These are phyloP conservation scores for Cosmia trapezina DNA, from an alignment of 2,888 invertebrate genomes.

Conservation along the genomic window DNA sequence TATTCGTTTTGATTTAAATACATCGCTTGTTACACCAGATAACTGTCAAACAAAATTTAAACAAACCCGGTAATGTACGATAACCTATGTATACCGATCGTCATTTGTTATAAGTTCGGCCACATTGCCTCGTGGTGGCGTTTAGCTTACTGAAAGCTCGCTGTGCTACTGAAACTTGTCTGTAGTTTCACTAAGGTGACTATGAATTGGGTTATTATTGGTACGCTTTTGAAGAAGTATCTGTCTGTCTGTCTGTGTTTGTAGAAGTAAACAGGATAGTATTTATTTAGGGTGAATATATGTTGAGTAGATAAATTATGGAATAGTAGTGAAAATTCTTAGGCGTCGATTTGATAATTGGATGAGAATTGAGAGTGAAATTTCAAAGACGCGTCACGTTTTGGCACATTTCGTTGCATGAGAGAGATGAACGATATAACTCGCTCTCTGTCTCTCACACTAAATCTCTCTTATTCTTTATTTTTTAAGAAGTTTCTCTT, in stretches of 20 bases:
- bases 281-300: constrained; percentile 1
- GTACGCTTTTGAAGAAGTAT: constrained; percentile 3
- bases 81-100: neutral
- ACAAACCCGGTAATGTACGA: constrained; percentile 23
- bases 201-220: constrained; percentile 47
- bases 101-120: constrained; percentile 16
- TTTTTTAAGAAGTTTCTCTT: too few species aligned
- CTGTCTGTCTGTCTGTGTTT: constrained; percentile 9
- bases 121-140: constrained; percentile 72
- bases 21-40: constrained; percentile 10
- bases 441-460: too few species aligned
- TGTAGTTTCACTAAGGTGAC: constrained; percentile 71
- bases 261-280: constrained; percentile 1
- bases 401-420: too few species aligned
- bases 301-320: neutral
- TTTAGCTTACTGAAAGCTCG: constrained; percentile 82
- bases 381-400: too few species aligned
- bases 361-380: too few species aligned
- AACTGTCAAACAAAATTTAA: neutral
- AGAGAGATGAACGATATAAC: too few species aligned
- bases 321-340: neutral
- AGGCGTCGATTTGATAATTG: too few species aligned
- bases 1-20: neutral
- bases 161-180: constrained; percentile 74
- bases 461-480: too few species aligned